Percentiles rank a stretch among this genome's conserved stretches.
Conservation (phyloP, 2,113 vertebrate genomes). For the Trematomus loennbergii region DNA sequence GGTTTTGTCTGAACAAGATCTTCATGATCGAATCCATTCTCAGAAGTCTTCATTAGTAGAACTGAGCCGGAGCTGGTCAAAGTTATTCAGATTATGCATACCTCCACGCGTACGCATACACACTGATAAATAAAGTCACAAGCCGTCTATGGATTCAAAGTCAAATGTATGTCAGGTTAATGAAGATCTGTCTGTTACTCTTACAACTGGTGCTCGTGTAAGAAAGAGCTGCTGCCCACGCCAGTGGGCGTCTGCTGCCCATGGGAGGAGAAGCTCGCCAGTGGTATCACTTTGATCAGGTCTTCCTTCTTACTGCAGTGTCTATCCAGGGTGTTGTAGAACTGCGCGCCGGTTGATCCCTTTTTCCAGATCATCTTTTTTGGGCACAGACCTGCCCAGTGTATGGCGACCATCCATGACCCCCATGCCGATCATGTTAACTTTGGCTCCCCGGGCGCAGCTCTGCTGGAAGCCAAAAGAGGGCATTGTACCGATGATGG, state of each 20-base stretch:
- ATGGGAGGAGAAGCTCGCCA: conserved; percentile 89
- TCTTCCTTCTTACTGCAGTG: conserved; percentile 89
- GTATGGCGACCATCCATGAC: conserved; percentile 87
- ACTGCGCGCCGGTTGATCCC: conserved; percentile 86
- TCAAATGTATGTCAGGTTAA: conserved; percentile 49
- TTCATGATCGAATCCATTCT: conserved; percentile 39
- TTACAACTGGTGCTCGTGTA: conserved; percentile 93
- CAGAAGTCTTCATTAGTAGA: conserved; percentile 46
- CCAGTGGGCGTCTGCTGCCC: conserved; percentile 79
- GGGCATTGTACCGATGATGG: conserved; percentile 80
- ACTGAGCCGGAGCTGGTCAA: conserved; percentile 55
- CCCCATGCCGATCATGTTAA: conserved; percentile 79
- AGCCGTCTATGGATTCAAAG: conserved; percentile 43
- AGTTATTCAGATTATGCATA: conserved; percentile 54
- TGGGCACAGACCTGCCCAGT: conserved; percentile 89
- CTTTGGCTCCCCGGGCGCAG: conserved; percentile 84
- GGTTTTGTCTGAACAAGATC: conserved; percentile 40
- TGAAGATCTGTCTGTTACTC: conserved; percentile 45
- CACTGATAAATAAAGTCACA: conserved; percentile 52
- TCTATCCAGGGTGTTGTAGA: conserved; percentile 94
- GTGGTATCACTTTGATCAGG: conserved; percentile 91
- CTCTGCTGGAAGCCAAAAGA: conserved; percentile 89
- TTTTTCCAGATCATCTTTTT: conserved; percentile 91
- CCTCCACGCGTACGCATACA: conserved; percentile 50
- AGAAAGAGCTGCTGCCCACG: conserved; percentile 77